Conservation (phyloP, 2,888 invertebrate species). For the Helobdella robusta region DNA sequence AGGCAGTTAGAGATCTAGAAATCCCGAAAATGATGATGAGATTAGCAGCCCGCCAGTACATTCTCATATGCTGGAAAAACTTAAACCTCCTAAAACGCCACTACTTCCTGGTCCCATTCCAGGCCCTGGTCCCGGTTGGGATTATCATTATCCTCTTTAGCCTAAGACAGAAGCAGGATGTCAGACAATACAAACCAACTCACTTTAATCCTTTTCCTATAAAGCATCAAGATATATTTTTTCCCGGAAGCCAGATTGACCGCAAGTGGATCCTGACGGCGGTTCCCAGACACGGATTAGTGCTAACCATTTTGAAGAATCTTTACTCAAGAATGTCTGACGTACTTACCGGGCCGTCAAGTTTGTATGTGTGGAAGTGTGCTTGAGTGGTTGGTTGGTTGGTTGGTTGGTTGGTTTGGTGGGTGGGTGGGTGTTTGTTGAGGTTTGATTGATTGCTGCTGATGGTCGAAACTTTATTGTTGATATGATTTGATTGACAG, state of each 20-base stretch:
- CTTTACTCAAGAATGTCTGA: too few relatives aligned
- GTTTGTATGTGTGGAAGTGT: too few relatives aligned
- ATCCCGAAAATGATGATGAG: too few relatives aligned
- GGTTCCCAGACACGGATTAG: not conserved
- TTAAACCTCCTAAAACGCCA: not conserved
- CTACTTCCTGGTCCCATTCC: not conserved
- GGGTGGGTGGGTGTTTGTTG: too few relatives aligned
- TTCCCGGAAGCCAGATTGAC: not conserved
- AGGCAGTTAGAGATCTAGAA: not conserved
- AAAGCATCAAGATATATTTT: not conserved
- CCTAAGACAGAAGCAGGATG: not conserved
- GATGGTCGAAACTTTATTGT: too few relatives aligned
- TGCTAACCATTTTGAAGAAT: not conserved
- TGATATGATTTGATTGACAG: too few relatives aligned
- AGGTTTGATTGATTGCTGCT: too few relatives aligned
- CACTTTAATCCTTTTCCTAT: not conserved
- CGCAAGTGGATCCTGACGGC: not conserved
- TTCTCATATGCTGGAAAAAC: constrained; percentile 12
- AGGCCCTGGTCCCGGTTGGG: not conserved
- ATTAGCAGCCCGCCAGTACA: too few relatives aligned
- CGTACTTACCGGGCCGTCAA: too few relatives aligned
- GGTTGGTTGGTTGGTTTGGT: too few relatives aligned
- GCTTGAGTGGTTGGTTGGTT: too few relatives aligned
- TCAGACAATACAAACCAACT: not conserved
- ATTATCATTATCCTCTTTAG: constrained; percentile 7